Base-by-base conservation (phyloP, 1,140 invertebrate genomes). In the Ladona fulva region DNA sequence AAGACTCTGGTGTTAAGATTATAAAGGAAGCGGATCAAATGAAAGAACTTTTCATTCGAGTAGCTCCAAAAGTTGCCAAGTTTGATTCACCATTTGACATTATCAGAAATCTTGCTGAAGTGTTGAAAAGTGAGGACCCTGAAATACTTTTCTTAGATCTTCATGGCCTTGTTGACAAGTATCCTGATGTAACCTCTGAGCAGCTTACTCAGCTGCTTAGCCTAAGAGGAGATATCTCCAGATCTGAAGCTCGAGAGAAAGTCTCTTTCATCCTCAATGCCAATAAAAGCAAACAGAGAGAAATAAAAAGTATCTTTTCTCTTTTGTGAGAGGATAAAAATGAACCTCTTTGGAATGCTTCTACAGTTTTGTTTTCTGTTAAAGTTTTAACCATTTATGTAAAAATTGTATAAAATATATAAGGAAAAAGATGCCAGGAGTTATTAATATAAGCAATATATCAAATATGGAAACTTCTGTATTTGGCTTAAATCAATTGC, bases 71-170 rank as follows among this genome's bases (percentile, higher is more conserved):
- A 80, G 86, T 91, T 0, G 88, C 88, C 0, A 88, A 90, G 59
- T 87, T 89, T 1, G 92, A 95, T 81, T 93, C 92, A 80, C 91
- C 93, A 0, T 93, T 97, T 83, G 93, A 96, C 83, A 89, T 93
- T 16, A 93, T 95, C 77, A 89, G 89, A 79, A 89, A 91, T 77
- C 85, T 98, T 16, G 93, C 95, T 0, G 95, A 97, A 85, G 91
- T 96, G 77, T 82, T 97, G 8, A 91, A 92, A 79, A 91, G 94
- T 80, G 92, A 93, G 82, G 96, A 98, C 84, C 89, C 93, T 12
- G 95, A 97, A 84, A 94, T 98, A 88, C 84, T 98, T 77, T 94
- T 95, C 0, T 86, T 99, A 59, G 96, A 98, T 87, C 85, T 98
- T 74, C 92, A 97, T 86, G 92, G 92, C 19, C 86, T 98, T n/a